Conservation (phyloP, 1,140 invertebrate species). For the Orussus abietinus region DNA sequence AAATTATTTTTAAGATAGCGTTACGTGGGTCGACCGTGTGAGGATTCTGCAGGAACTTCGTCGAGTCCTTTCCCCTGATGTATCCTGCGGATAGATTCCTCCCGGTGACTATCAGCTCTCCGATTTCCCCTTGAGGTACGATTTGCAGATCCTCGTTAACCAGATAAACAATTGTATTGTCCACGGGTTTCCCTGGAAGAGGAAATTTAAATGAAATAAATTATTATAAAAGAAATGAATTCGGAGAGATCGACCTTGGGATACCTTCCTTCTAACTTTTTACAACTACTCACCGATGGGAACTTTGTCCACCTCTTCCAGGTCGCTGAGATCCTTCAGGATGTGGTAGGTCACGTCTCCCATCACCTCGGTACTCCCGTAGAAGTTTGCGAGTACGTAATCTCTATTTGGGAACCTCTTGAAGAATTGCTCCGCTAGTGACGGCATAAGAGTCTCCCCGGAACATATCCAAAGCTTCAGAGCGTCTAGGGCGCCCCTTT, state of each 20-base stretch:
- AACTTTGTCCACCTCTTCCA: slow-evolving; percentile 63
- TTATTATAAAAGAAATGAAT: not conserved
- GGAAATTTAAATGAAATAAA: not conserved
- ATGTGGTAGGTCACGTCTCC: slow-evolving; percentile 72
- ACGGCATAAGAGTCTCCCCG: slow-evolving; percentile 68
- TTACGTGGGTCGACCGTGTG: slow-evolving; percentile 62
- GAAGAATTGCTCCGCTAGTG: slow-evolving; percentile 71
- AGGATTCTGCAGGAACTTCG: slow-evolving; percentile 72
- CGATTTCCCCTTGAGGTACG: slow-evolving; percentile 66
- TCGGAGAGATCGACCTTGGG: not conserved
- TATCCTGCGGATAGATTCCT: slow-evolving; percentile 75
- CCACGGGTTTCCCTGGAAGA: slow-evolving; percentile 61
- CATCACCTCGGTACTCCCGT: slow-evolving; percentile 86
- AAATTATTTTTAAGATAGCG: too few relatives aligned
- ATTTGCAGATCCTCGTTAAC: slow-evolving; percentile 67
- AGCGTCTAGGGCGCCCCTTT: slow-evolving; percentile 47
- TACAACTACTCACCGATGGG: slow-evolving; percentile 67
- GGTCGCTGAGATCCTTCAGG: slow-evolving; percentile 52
- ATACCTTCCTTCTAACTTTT: not conserved
- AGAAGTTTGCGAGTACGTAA: slow-evolving; percentile 76
- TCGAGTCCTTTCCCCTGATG: slow-evolving; percentile 66
- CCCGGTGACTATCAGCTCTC: slow-evolving; percentile 76
- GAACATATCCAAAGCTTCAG: slow-evolving; percentile 80
- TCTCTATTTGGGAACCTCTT: slow-evolving; percentile 58
- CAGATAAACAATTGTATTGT: slow-evolving; percentile 77